Evolutionary conservation across 2,888 invertebrate genomes (phyloP).

Genomic region (Dryococelus australis): DNA sequence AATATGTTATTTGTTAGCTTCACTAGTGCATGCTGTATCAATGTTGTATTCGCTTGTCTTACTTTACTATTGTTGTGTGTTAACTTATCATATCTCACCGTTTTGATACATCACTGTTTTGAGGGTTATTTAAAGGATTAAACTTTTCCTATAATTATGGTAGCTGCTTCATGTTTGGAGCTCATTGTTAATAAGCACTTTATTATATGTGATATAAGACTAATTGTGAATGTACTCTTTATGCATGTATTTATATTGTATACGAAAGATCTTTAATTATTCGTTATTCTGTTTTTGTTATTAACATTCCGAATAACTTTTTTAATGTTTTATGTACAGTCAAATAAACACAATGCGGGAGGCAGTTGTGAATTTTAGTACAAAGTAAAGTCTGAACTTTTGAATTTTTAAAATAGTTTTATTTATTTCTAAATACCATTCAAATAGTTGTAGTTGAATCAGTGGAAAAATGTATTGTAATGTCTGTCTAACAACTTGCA

Average conservation of each 20-base stretch:
- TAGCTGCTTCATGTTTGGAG: constrained; percentile 8
- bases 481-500: too few species aligned
- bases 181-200: not conserved
- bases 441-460: too few species aligned
- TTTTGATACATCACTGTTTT: not conserved
- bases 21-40: too few species aligned
- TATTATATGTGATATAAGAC: not conserved
- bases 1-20: too few species aligned
- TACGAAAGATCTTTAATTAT: not conserved
- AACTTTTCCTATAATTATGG: not conserved
- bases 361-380: not conserved
- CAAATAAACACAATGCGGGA: not conserved
- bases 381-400: not conserved
- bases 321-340: not conserved
- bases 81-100: not conserved
- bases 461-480: too few species aligned
- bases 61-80: not conserved
- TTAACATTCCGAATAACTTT: not conserved
- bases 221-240: not conserved
- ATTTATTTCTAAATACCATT: not conserved
- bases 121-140: not conserved
- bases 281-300: not conserved
- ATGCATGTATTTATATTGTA: not conserved
- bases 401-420: not conserved
- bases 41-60: not conserved